phyloP scores from a whole-genome alignment of 2,888 invertebrate genomes.

The Cerastoderma edule region DNA sequence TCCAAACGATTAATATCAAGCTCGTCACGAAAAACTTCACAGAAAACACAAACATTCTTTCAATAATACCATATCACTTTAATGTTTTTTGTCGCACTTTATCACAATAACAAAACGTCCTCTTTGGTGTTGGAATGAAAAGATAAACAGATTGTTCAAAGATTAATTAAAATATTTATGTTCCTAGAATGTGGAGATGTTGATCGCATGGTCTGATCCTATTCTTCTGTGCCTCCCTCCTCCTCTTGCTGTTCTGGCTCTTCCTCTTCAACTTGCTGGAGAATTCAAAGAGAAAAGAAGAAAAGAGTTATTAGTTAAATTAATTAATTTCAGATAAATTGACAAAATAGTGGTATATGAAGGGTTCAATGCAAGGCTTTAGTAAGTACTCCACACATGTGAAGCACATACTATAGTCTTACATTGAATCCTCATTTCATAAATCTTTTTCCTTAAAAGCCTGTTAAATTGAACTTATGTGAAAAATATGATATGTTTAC shows the following conservation, averaged over 20 bases:
- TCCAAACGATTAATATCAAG: too few species aligned
- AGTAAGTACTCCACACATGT: neutral
- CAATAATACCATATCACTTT: too few species aligned
- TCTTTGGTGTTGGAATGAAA: constrained; percentile 16
- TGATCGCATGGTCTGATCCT: neutral
- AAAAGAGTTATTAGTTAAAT: neutral
- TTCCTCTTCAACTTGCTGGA: constrained; percentile 46
- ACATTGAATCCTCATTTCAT: neutral
- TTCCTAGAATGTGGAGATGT: neutral
- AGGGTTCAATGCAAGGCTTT: neutral
- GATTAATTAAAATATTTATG: too few species aligned
- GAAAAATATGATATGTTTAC: too few species aligned
- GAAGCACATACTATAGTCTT: neutral
- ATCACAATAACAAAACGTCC: neutral
- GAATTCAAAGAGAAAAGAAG: neutral
- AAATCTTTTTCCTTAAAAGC: neutral
- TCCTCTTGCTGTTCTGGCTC: constrained; percentile 54
- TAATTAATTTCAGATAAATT: too few species aligned
- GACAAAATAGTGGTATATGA: too few species aligned
- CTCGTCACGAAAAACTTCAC: too few species aligned
- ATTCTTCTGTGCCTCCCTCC: constrained; percentile 57
- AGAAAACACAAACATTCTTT: too few species aligned
- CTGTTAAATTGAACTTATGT: neutral
- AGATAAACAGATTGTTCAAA: constrained; percentile 1
- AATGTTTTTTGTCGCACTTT: too few species aligned